Evolutionary conservation across 2,113 vertebrate genomes (phyloP), one percentile per base, ranked within the genome.

Genomic region (Xenopus laevis): DNA sequence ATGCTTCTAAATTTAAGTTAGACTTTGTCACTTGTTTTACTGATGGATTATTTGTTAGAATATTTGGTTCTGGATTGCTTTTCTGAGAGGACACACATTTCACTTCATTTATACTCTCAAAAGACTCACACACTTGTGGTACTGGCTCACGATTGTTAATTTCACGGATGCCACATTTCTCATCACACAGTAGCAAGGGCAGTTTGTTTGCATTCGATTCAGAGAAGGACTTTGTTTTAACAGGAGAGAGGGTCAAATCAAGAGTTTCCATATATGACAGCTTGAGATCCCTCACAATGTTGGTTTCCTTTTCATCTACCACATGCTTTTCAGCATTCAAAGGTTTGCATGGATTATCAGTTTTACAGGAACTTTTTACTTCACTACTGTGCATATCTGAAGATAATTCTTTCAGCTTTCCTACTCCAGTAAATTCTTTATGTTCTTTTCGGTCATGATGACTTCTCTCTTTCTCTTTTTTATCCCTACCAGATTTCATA

Each of bases 221-320:
- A 78, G 71, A 68, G 21, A 74, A 1, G 52, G 74, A 81, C 7
- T 83, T 87, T 27, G 92, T 97, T 85, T 99, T 99, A 78, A 92
- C 89, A 44, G 97, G 96, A 67, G 97, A 99, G 78, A 98, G 88
- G 58, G 96, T 99, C 77, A 99, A 89, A 83, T 98, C 97, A 59
- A 99, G 79, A 0, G 92, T 98, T 88, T 99, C 94, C 97, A 99
- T 99, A 83, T 98, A 99, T 75, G 92, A 93, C 66, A 98, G 83
- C 78, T 99, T 99, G 78, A 92, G 80, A 78, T 90, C 86, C 81
- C 88, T 90, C 9, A 55, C 20, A 71, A 62, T 85, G 78, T 89
- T 87, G 47, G 68, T 65, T 65, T 82, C 82, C 78, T 55, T 71
- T 30, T 44, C 57, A 55, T 50, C 15, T 50, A 59, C 61, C 83